Percentiles rank a stretch among this genome's conserved stretches.
phyloP scores from a whole-genome alignment of 1,140 invertebrate genomes.

The Bombus sylvicola region DNA sequence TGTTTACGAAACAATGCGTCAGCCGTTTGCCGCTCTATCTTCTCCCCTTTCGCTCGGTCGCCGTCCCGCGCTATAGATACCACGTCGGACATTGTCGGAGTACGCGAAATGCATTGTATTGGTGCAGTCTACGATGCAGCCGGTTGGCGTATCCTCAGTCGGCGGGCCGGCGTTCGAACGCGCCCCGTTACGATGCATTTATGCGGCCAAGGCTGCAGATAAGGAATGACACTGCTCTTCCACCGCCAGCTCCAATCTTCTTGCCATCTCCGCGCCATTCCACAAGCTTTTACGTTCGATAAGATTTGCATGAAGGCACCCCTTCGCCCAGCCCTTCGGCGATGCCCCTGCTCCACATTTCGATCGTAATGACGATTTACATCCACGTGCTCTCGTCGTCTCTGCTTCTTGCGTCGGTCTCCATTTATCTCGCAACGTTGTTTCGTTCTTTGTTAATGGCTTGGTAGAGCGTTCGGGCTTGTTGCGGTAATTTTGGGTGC shows the following conservation, averaged over 20 bases:
- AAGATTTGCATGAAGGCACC: conserved; percentile 63
- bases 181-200: conserved; percentile 75
- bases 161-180: conserved; percentile 49
- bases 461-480: neutral
- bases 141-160: conserved; percentile 35
- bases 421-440: conserved; percentile 20
- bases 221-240: conserved; percentile 75
- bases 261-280: conserved; percentile 66
- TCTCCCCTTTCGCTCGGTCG: conserved; percentile 37
- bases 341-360: conserved; percentile 26
- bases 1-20: conserved; percentile 78
- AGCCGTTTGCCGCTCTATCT: conserved; percentile 26
- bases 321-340: neutral
- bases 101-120: neutral
- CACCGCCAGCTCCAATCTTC: conserved; percentile 72
- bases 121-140: conserved; percentile 27
- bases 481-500: neutral
- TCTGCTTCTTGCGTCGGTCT: conserved; percentile 18
- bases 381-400: conserved; percentile 50
- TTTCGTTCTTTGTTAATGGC: neutral
- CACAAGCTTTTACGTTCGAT: conserved; percentile 58
- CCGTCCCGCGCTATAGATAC: conserved; percentile 33
- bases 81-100: conserved; percentile 21
- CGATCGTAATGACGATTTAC: conserved; percentile 64
- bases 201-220: conserved; percentile 75